These are phyloP conservation scores for Gymnoscopelus braueri DNA, from an alignment of 2,797 vertebrate genomes.

Conservation along the genomic window DNA sequence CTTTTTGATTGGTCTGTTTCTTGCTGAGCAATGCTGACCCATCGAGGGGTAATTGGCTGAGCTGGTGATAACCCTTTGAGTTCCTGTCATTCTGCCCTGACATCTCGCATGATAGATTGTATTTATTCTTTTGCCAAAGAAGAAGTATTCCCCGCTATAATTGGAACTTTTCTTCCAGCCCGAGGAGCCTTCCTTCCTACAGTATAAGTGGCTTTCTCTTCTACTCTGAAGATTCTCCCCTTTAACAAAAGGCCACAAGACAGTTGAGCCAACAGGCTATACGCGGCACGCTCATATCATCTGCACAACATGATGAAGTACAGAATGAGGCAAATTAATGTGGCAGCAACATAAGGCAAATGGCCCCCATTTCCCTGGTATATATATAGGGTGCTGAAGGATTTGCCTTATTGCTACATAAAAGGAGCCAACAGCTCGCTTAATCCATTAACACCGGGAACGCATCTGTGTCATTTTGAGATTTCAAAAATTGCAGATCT, in stretches of 20 bases:
- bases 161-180: constrained; percentile 57
- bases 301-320: constrained; percentile 32
- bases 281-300: neutral
- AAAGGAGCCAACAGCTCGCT: constrained; percentile 37
- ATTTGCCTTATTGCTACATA: constrained; percentile 28
- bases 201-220: constrained; percentile 40
- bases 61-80: constrained; percentile 68
- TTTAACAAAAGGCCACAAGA: constrained; percentile 49
- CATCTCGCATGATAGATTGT: constrained; percentile 24
- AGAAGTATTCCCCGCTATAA: constrained; percentile 69
- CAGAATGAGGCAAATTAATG: constrained; percentile 33
- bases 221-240: constrained; percentile 41
- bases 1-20: constrained; percentile 59
- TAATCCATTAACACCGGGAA: no score
- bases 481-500: no score
- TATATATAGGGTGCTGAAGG: constrained; percentile 12
- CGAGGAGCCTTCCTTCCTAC: constrained; percentile 29
- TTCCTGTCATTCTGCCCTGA: constrained; percentile 71
- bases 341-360: constrained; percentile 6
- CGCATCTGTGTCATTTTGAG: no score
- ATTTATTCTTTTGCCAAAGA: constrained; percentile 44
- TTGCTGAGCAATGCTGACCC: constrained; percentile 50
- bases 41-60: constrained; percentile 74
- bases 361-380: constrained; percentile 20
- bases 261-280: constrained; percentile 23